phyloP scores from a whole-genome alignment of 2,797 vertebrate genomes.

The Parauchenoglanis ngamensis region DNA sequence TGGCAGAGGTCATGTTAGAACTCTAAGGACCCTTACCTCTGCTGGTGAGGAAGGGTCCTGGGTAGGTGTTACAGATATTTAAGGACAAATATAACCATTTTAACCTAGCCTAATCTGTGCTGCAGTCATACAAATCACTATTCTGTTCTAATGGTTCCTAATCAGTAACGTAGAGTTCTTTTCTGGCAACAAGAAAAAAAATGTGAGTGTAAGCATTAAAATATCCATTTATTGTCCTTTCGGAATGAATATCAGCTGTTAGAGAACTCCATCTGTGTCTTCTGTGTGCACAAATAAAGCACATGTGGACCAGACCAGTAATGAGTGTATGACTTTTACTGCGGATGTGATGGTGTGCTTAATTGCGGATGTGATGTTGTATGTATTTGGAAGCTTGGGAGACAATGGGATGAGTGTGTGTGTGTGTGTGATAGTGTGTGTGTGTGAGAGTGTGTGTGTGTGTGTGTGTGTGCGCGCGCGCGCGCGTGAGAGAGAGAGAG shows the following conservation, averaged over 20 bases:
- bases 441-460: neutral
- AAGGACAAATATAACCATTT: neutral
- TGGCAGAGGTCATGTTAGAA: neutral
- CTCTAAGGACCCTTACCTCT: neutral
- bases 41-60: neutral
- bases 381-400: constrained; percentile 26
- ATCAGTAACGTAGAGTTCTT: neutral
- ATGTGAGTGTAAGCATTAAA: constrained; percentile 12
- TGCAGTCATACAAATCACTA: neutral
- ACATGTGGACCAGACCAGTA: constrained; percentile 26
- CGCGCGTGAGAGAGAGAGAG: neutral
- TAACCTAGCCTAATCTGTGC: neutral
- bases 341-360: constrained; percentile 34
- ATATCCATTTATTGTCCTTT: constrained; percentile 8
- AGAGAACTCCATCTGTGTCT: neutral
- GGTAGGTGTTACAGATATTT: neutral
- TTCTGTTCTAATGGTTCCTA: neutral
- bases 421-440: constrained; percentile 30
- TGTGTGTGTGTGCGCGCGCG: neutral
- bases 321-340: constrained; percentile 28
- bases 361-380: constrained; percentile 34
- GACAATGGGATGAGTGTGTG: constrained; percentile 27
- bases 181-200: constrained; percentile 7
- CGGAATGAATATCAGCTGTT: constrained; percentile 6
- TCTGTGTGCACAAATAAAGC: constrained; percentile 19